Percentiles rank a stretch among this genome's conserved stretches.
Conservation (phyloP, 2,797 vertebrate genomes). For the Acropternis orthonyx region DNA sequence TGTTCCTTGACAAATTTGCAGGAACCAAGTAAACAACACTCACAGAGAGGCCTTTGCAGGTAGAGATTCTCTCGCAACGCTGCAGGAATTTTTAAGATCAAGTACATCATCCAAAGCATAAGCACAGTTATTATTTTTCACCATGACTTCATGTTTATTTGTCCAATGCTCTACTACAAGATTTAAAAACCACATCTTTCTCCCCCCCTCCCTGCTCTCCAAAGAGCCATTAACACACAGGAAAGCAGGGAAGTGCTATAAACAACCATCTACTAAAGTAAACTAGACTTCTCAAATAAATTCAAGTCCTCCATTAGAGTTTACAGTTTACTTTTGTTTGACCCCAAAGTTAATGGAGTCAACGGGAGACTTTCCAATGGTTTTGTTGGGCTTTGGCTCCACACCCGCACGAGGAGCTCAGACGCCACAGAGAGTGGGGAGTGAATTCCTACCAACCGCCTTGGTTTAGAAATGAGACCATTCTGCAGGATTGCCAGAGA, state of each 20-base stretch:
- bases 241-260: conserved; percentile 50
- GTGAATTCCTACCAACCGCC: background rate
- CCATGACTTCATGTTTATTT: conserved; percentile 6
- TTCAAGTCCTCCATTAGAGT: conserved; percentile 46
- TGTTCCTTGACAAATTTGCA: background rate
- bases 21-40: background rate
- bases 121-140: background rate
- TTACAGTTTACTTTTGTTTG: conserved; percentile 61
- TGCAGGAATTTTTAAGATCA: background rate
- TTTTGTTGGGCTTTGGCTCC: background rate
- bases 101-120: background rate
- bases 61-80: background rate
- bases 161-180: background rate
- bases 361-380: background rate
- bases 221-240: conserved; percentile 12
- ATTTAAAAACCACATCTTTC: background rate
- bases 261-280: conserved; percentile 59
- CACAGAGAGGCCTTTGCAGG: background rate
- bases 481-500: background rate
- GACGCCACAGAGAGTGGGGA: accelerated
- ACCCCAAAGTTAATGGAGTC: conserved; percentile 53
- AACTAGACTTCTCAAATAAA: conserved; percentile 49
- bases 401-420: accelerated
- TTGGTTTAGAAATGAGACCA: background rate
- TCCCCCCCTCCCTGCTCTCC: background rate